Conservation (phyloP, 2,797 vertebrate species). For the Poeciliopsis infans region DNA sequence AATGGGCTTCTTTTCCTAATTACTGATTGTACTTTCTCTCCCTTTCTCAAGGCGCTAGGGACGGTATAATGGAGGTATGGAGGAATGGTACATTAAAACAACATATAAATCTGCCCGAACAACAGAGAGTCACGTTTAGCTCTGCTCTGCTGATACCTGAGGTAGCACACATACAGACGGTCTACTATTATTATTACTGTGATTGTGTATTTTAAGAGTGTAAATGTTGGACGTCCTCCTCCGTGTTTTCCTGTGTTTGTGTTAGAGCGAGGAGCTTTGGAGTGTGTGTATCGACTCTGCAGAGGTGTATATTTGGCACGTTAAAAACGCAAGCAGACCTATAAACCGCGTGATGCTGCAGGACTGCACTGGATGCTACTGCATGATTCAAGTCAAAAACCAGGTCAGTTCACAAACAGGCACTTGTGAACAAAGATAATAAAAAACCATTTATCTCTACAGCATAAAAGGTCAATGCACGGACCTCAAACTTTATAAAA, state of each 20-base stretch:
- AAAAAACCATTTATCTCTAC: not conserved
- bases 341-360: conserved; percentile 81
- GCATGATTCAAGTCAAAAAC: conserved; percentile 92
- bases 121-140: conserved; percentile 68
- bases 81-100: conserved; percentile 71
- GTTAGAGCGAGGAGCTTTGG: conserved; percentile 89
- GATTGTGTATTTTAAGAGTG: not conserved
- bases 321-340: conserved; percentile 70
- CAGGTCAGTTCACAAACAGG: conserved; percentile 79
- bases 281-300: conserved; percentile 70
- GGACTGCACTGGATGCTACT: conserved; percentile 87
- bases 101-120: conserved; percentile 76
- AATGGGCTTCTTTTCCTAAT: not conserved
- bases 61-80: conserved; percentile 82
- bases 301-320: conserved; percentile 86
- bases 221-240: not conserved
- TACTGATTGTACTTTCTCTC: not conserved
- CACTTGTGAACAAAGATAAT: too few relatives aligned
- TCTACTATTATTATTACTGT: not conserved
- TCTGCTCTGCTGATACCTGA: conserved; percentile 79
- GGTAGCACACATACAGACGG: conserved; percentile 39
- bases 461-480: too few relatives aligned
- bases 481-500: too few relatives aligned
- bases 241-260: conserved; percentile 32
- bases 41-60: conserved; percentile 79